A percentile compares a stretch with the other conserved stretches of the same genome.
Conservation (phyloP, 2,888 invertebrate species). For the Blastobasis adustella region DNA sequence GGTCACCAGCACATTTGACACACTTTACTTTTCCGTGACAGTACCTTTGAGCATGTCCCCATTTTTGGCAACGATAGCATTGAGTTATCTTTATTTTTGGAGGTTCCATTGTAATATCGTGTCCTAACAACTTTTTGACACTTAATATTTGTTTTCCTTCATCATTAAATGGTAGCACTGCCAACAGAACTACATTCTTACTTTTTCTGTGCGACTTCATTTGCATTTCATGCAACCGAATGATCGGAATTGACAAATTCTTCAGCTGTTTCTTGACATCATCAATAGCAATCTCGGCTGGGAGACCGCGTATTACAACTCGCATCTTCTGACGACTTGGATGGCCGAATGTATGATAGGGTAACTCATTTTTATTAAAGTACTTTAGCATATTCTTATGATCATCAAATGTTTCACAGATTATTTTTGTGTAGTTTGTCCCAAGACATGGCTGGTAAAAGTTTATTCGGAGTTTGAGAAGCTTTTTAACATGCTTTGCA, state of each 20-base stretch:
- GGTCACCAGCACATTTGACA: slow-evolving; percentile 53
- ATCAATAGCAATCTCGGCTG: slow-evolving; percentile 26
- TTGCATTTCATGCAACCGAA: slow-evolving; percentile 43
- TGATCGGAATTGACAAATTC: slow-evolving; percentile 33
- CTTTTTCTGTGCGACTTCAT: slow-evolving; percentile 21
- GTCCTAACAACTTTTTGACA: slow-evolving; percentile 29
- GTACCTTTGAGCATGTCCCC: slow-evolving; percentile 53
- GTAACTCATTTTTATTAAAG: slow-evolving; percentile 35
- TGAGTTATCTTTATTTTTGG: slow-evolving; percentile 36
- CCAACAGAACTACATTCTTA: slow-evolving; percentile 30
- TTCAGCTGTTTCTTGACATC: slow-evolving; percentile 32
- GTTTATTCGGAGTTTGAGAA: slow-evolving; percentile 27
- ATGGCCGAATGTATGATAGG: slow-evolving; percentile 46
- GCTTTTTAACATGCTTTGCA: slow-evolving; percentile 24
- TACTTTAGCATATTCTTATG: slow-evolving; percentile 33
- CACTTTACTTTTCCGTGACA: slow-evolving; percentile 46
- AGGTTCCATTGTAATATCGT: slow-evolving; percentile 39
- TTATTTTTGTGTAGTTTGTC: slow-evolving; percentile 30
- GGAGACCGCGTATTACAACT: slow-evolving; percentile 44
- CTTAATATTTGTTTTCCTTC: slow-evolving; percentile 31
- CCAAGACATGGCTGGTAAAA: slow-evolving; percentile 28
- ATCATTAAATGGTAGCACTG: slow-evolving; percentile 33
- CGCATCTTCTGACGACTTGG: slow-evolving; percentile 41
- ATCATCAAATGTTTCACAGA: slow-evolving; percentile 29
- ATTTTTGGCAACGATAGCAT: slow-evolving; percentile 54